Conservation (phyloP, 2,797 vertebrate genomes). For the Australoheros facetus region DNA sequence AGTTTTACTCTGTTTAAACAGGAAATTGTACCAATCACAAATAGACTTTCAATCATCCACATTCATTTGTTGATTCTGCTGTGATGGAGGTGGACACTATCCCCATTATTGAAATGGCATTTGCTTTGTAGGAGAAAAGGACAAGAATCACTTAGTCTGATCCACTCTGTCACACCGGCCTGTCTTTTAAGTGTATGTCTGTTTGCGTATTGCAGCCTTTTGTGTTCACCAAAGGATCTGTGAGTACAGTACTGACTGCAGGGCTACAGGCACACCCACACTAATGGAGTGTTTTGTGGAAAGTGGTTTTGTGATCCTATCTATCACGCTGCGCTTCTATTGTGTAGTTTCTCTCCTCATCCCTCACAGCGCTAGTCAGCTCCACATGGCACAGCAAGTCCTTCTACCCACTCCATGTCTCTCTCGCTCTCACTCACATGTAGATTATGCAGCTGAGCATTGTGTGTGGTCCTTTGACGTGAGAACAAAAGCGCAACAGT, state of each 20-base stretch:
- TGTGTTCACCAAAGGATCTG: constrained; percentile 33
- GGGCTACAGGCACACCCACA: constrained; percentile 63
- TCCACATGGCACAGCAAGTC: constrained; percentile 71
- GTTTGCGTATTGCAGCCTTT: constrained; percentile 34
- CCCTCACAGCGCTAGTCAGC: constrained; percentile 52
- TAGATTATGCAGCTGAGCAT: constrained; percentile 63
- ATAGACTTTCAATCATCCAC: background rate
- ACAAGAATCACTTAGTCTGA: constrained; percentile 13
- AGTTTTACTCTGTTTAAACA: background rate
- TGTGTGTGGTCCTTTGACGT: constrained; percentile 73
- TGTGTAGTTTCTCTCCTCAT: constrained; percentile 59
- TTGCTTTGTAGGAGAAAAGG: constrained; percentile 3
- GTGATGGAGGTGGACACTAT: background rate
- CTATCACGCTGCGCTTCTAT: constrained; percentile 53
- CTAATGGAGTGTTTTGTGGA: constrained; percentile 68
- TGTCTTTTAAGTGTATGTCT: constrained; percentile 31
- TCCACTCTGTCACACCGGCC: constrained; percentile 13
- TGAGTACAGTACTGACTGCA: constrained; percentile 51
- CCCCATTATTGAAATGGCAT: constrained; percentile 5
- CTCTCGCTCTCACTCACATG: constrained; percentile 44
- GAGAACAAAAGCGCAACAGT: constrained; percentile 67
- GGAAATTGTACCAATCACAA: background rate
- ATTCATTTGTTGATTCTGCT: background rate
- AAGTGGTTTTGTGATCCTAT: constrained; percentile 61
- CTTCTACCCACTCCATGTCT: constrained; percentile 71